Base-by-base conservation (phyloP, 2,113 vertebrate species). In the Clarias gariepinus region DNA sequence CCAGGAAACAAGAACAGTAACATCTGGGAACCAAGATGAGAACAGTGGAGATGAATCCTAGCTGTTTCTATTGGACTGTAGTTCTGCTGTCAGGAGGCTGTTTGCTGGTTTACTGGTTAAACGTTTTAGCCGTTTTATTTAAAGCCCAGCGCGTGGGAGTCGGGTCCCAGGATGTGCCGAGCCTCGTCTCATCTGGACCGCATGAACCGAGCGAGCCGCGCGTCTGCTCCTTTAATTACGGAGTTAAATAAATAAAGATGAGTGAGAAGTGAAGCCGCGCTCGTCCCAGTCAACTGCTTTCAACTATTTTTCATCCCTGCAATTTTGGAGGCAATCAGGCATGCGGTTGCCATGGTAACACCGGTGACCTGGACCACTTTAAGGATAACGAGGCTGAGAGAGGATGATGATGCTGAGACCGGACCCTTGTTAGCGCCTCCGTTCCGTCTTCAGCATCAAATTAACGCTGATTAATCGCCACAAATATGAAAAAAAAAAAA, bases 241-340 rank as follows among this genome's bases (percentile, higher is more conserved):
- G 3, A 16, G 76, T 28, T 57, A 28, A 78, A 78, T 78, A 78
- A 78, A 79, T 79, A 79, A 58, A 57, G 76, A 79, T 28, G 53
- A 78, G 76, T 28, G 25, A 53, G n/a, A 19, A 57, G 6, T 4
- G 53, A 79, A 30, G 53, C 76, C 3, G 76, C 52, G 33, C 55
- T 36, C 18, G 13, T 58, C 55, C 78, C 55, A 4, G 55, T 60
- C n/a, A 25, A 60, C 18, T 13, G 12, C 57, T 60, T 60, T 80
- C 28, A 60, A 60, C 19, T 23, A 23, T 33, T 23, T 12, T 80
- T 36, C 4, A 60, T 80, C 78, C 28, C 55, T 33, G 36, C 6
- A 33, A 60, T 80, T 80, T 60, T 80, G 78, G 78, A 80, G 55
- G n/a, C 18, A 23, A 80, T 80, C 78, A 60, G 30, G 78, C 55